Base-by-base conservation (phyloP, 2,797 vertebrate genomes). In the Melanotaenia nigrans region DNA sequence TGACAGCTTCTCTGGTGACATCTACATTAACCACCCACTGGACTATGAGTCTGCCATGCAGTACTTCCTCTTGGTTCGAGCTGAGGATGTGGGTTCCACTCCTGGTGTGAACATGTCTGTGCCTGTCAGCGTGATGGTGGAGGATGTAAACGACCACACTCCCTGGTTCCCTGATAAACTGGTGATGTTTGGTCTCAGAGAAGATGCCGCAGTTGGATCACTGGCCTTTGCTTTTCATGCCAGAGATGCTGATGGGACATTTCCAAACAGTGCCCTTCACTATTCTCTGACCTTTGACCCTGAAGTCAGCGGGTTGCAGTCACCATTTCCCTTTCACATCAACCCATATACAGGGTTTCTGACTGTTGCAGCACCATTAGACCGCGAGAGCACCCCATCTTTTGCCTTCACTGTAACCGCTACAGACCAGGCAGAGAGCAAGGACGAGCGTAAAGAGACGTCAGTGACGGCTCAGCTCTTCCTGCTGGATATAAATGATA, bases 401-500 rank as follows among this genome's bases (percentile, higher is more conserved):
- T 92, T 95, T 18, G 57, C 93, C 57, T 90, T 99, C 71, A 96
- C 86, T 0, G 94, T 99, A 0, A 95, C 91, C 0, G 96, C 95
- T 0, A 92, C 91, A 0, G 96, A 99, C 75, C 95, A 92, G 81
- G 91, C 94, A 1, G 71, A 86, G 74, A 94, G 92, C n/a, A 65
- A 84, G 68, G 93, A 88, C 0, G 92, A 96, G 54, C 92, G 92
- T 1, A 92, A 80, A 13, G 65, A 74, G 64, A 76, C 88, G 9
- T 94, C 95, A 0, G 75, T 96, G 86, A 92, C 93, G 1, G 95
- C 83, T 18, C 95, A 95, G 88, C 87, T 97, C 60, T 90, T 96
- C 78, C 83, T 99, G 86, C 82, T 96, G 79, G 97, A 98, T 13
- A 71, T 94, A 28, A 99, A 99, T 28, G 97, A 99, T 82, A 96